Evolutionary conservation across 2,113 vertebrate species (phyloP).

Genomic region (Alouatta palliata): DNA sequence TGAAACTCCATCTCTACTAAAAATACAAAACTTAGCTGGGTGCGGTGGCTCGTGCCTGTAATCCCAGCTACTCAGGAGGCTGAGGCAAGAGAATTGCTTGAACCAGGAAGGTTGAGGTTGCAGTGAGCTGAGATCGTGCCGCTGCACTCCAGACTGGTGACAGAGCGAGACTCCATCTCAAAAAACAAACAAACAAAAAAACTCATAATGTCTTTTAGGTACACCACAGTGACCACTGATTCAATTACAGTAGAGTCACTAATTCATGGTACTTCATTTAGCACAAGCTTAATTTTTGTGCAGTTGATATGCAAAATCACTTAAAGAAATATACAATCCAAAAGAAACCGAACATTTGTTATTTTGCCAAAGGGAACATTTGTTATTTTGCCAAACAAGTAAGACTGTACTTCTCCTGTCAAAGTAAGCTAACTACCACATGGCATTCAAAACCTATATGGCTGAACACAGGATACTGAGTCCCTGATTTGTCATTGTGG

Average conservation of each 20-base stretch:
- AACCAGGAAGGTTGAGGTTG: no score
- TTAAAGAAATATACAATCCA: not conserved
- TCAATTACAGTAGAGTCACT: not conserved
- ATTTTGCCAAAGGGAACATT: not conserved
- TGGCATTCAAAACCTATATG: not conserved
- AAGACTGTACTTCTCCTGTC: not conserved
- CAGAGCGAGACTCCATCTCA: no score
- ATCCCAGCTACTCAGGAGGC: no score
- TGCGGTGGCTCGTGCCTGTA: no score
- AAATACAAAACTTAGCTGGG: no score
- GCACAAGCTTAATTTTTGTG: not conserved
- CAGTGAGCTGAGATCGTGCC: no score
- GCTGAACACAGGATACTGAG: not conserved
- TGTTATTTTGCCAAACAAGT: slow-evolving; percentile 34
- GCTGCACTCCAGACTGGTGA: no score
- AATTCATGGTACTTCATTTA: slow-evolving; percentile 12
- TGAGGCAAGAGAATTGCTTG: no score
- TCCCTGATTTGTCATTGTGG: not conserved
- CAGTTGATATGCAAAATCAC: not conserved
- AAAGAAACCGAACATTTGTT: not conserved
- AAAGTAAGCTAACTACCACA: not conserved
- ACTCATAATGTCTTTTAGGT: not conserved
- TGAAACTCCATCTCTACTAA: no score
- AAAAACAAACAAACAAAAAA: no score
- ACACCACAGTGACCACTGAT: not conserved